Base-by-base conservation (phyloP, 2,113 vertebrate genomes). In the Lepus timidus region DNA sequence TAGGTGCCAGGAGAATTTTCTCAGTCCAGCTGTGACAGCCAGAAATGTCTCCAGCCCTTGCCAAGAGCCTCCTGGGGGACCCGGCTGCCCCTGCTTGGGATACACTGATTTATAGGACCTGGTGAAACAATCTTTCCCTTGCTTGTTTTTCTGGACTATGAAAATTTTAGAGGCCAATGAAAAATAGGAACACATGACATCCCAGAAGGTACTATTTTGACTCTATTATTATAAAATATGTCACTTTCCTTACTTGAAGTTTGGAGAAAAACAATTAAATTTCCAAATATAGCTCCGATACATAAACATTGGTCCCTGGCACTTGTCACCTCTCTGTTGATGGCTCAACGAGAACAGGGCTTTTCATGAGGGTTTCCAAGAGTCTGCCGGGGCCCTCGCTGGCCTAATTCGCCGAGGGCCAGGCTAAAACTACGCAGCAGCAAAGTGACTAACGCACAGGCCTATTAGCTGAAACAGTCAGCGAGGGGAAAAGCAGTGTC, bases 201-300 rank as follows among this genome's bases (percentile, higher is more conserved):
- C 39, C 81, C 83, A 78, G 95, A 94, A 71, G 79, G 36, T n/a
- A 36, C 80, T 97, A 62, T 85, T 97, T 98, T 96, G 84, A 29
- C 92, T 95, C 62, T 93, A 58, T 70, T 67, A 89, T 94, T 94
- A 94, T 96, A 95, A 95, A 98, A 80, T 44, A 44, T 90, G 85
- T 82, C 16, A 36, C 71, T 96, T 68, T 93, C 96, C 64, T 96
- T 33, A 96, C 85, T 95, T 97, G 93, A 55, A 55, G 64, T 78
- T 95, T 95, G 97, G 90, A 85, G 39, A 16, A 84, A 97, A 96
- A 95, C 64, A 96, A 95, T 90, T 93, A 62, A 55, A 94, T 94
- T 97, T 98, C 97, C 93, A 97, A 95, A 96, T 84, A 89, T 2
- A 12, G 78, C 52, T 96, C n/a, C 1, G 0, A 62, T 65, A 62